Percentiles rank a stretch among this genome's conserved stretches.
Evolutionary conservation across 2,888 invertebrate species (phyloP).

Genomic region (Philhelius pedissequus): DNA sequence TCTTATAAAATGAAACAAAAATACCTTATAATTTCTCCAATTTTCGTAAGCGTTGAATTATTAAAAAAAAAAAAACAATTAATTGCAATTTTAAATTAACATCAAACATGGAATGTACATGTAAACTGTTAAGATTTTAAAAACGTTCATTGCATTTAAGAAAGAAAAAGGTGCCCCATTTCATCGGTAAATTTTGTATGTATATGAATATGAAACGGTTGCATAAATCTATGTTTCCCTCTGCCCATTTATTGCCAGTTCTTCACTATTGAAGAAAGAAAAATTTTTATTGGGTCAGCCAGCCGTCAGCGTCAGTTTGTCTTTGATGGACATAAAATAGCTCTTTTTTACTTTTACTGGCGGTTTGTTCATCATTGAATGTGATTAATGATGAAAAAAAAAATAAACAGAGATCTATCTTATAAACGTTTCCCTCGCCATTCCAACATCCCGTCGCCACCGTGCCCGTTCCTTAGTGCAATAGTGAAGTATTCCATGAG

Average conservation of each 20-base stretch:
- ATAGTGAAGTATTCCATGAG: background rate
- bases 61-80: too few species aligned
- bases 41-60: too few species aligned
- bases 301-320: background rate
- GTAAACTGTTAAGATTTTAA: background rate
- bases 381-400: background rate
- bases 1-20: too few species aligned
- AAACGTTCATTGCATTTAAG: background rate
- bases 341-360: background rate
- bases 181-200: background rate
- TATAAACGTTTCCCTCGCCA: background rate
- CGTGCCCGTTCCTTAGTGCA: background rate
- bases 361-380: background rate
- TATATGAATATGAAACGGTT: background rate
- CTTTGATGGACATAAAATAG: background rate
- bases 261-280: constrained; percentile 23
- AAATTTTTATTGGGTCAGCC: constrained; percentile 43
- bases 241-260: constrained; percentile 26
- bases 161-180: background rate
- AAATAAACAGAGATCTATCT: background rate
- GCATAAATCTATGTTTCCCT: constrained; percentile 11
- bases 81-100: too few species aligned
- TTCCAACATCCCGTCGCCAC: background rate
- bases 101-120: too few species aligned
- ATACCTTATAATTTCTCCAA: too few species aligned